phyloP scores from a whole-genome alignment of 2,888 invertebrate species.

The Pollenia griseotomentosa region DNA sequence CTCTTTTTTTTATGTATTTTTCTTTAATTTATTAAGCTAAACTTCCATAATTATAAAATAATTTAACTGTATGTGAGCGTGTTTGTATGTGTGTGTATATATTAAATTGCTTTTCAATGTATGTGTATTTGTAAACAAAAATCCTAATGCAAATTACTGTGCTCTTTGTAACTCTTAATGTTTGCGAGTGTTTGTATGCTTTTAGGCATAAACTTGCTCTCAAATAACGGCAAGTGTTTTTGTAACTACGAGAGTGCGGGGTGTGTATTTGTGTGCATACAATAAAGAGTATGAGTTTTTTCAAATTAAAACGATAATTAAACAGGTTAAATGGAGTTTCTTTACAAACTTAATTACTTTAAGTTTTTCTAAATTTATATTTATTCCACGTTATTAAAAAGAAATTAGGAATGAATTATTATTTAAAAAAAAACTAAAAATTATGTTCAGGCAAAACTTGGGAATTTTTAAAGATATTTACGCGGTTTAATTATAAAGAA shows the following conservation, averaged over 20 bases:
- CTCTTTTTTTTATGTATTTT: neutral
- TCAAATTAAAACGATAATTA: neutral
- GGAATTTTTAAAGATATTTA: too few species aligned
- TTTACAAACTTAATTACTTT: neutral
- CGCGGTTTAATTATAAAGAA: too few species aligned
- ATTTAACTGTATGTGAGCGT: conserved; percentile 15
- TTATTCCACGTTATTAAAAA: too few species aligned
- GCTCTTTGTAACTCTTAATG: conserved; percentile 18
- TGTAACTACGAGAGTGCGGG: neutral
- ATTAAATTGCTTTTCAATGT: conserved; percentile 11
- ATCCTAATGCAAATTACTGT: conserved; percentile 41
- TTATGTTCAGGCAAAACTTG: too few species aligned
- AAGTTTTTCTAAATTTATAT: neutral
- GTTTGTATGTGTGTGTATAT: neutral
- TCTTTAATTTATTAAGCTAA: neutral
- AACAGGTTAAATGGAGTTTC: neutral
- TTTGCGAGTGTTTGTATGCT: neutral
- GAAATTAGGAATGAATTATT: too few species aligned
- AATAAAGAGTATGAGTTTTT: neutral
- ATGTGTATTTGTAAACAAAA: conserved; percentile 6
- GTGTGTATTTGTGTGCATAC: neutral
- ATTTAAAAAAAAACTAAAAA: too few species aligned
- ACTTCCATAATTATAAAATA: conserved; percentile 44
- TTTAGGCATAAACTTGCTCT: neutral
- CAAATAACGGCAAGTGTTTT: neutral